phyloP scores from a whole-genome alignment of 2,888 invertebrate species.

The Nezara viridula region DNA sequence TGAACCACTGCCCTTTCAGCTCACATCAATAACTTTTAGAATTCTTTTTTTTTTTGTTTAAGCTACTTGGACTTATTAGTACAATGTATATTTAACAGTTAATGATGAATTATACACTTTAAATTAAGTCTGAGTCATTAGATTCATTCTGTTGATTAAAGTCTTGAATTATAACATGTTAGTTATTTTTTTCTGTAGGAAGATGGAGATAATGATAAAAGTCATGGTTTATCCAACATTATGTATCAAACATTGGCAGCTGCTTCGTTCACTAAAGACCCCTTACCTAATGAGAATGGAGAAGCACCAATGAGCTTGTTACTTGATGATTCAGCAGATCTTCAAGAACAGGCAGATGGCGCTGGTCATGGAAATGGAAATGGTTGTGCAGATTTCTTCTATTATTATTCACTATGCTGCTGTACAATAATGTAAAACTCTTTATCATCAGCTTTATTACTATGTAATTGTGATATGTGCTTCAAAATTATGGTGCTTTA shows the following conservation, averaged over 20 bases:
- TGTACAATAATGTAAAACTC: constrained; percentile 17
- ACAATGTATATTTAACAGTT: too few relatives aligned
- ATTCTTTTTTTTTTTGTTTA: too few relatives aligned
- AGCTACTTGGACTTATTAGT: too few relatives aligned
- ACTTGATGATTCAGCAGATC: constrained; percentile 8
- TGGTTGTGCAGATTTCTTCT: background rate
- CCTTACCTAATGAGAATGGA: constrained; percentile 45
- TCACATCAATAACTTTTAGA: too few relatives aligned
- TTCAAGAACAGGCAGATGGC: background rate
- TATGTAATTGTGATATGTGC: constrained; percentile 30
- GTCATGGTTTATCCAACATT: background rate
- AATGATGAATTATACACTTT: too few relatives aligned
- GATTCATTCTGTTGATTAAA: background rate
- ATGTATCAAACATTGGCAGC: constrained; percentile 22
- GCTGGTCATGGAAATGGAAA: background rate
- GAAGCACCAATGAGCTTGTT: constrained; percentile 45
- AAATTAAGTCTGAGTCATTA: too few relatives aligned
- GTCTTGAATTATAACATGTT: background rate
- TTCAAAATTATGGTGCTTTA: constrained; percentile 31
- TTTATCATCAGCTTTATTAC: background rate
- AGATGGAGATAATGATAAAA: constrained; percentile 22
- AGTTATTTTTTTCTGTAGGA: background rate
- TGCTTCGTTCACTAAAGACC: background rate
- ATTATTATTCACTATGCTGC: constrained; percentile 21
- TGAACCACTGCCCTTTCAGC: too few relatives aligned